Base-by-base conservation (phyloP, 2,888 invertebrate genomes). In the Lasioglossum pauxillum region DNA sequence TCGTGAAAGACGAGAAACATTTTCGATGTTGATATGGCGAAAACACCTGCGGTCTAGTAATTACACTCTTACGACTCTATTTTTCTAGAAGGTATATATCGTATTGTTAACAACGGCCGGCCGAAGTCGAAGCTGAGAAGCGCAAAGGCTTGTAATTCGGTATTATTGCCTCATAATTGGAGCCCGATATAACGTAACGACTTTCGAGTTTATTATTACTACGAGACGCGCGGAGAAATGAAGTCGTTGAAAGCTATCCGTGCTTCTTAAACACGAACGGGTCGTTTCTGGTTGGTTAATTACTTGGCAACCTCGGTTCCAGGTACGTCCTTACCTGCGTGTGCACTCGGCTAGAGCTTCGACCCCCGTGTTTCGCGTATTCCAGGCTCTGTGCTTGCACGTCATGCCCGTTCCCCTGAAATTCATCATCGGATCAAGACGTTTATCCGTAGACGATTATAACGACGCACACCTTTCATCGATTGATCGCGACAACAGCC, bases 171-270 rank as follows among this genome's bases (percentile, higher is more conserved):
- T 69, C 67, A 73, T 86, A 89, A 89, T 88, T 89, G 86, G 44
- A 38, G 57, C 78, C 73, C 81, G 89, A 89, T 89, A 87, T 84
- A 80, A 88, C 35, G 35, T 79, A 89, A 89, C 89, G 89, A 88
- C 88, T 86, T 87, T 79, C 78, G 84, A 80, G 88, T 89, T 88
- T 88, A 89, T 89, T 88, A 84, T 88, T 89, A 84, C 86, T 87
- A 79, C 31, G 83, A 78, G 80, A 83, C 75, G 83, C 73, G 80
- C 78, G 86, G 80, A 72, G 83, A 67, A 83, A 87, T 83, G 86
- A 86, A 88, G 87, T 85, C 82, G 83, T 88, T 82, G 86, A 75
- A 82, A 80, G 82, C 74, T 27, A 38, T 72, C 27, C 64, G 74
- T 80, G 78, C 82, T 85, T 84, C 84, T 83, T 74, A 69, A 88